Conservation (phyloP, 2,888 invertebrate species). For the Tetragonula carbonaria region DNA sequence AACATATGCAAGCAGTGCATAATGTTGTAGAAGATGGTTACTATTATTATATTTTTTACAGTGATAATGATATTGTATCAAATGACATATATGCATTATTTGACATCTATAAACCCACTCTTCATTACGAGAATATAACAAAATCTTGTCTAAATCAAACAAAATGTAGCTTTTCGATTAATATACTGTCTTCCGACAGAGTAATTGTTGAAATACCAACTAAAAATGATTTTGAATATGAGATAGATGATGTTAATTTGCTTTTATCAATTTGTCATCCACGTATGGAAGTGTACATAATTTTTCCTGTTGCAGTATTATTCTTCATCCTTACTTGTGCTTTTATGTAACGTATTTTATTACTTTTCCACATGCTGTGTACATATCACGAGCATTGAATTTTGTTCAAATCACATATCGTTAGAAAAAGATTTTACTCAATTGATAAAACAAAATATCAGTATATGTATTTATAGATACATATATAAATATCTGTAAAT, state of each 20-base stretch:
- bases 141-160: conserved; percentile 91
- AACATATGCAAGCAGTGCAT: conserved; percentile 89
- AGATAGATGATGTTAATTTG: conserved; percentile 89
- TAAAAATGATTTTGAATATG: conserved; percentile 91
- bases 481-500: not conserved
- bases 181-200: conserved; percentile 90
- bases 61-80: conserved; percentile 91
- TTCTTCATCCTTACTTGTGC: conserved; percentile 92
- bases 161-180: conserved; percentile 90
- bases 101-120: conserved; percentile 93
- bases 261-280: conserved; percentile 92
- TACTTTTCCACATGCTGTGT: not conserved
- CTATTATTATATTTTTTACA: conserved; percentile 95
- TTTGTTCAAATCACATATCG: not conserved
- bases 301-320: conserved; percentile 92
- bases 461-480: not conserved
- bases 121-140: conserved; percentile 90
- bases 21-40: conserved; percentile 91
- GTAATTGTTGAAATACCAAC: conserved; percentile 94
- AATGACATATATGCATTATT: conserved; percentile 94
- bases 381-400: not conserved
- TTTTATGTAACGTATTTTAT: conserved; percentile 87
- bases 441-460: not conserved
- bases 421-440: not conserved
- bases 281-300: conserved; percentile 90